Conservation (phyloP, 2,888 invertebrate species). For the Myopa tessellatipennis region DNA sequence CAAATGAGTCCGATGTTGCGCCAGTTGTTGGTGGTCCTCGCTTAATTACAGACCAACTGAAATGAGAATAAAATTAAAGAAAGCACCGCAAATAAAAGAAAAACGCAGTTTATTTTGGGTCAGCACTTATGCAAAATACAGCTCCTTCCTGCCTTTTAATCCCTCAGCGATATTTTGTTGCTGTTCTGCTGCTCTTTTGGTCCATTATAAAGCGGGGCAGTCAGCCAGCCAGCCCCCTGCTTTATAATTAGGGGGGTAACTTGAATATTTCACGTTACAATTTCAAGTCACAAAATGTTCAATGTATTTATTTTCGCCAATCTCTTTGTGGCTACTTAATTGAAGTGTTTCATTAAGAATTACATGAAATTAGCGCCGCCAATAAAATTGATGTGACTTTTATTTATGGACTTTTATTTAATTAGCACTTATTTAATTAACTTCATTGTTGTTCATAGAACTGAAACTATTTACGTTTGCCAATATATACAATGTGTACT, state of each 20-base stretch:
- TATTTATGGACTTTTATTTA: too few species aligned
- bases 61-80: slow-evolving; percentile 50
- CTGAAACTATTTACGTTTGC: too few species aligned
- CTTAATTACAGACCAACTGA: slow-evolving; percentile 65
- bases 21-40: slow-evolving; percentile 62
- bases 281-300: neutral
- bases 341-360: neutral
- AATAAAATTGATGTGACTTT: too few species aligned
- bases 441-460: too few species aligned
- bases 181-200: neutral
- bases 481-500: too few species aligned
- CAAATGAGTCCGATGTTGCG: slow-evolving; percentile 49
- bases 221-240: neutral
- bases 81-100: neutral
- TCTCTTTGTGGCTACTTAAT: neutral
- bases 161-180: slow-evolving; percentile 47
- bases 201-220: neutral
- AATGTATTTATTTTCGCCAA: neutral
- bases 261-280: neutral
- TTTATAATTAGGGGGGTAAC: neutral
- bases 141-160: slow-evolving; percentile 51
- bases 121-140: slow-evolving; percentile 64
- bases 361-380: neutral
- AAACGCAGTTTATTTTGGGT: slow-evolving; percentile 56
- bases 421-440: too few species aligned